phyloP scores from a whole-genome alignment of 2,888 invertebrate species.

The Strigamia transsilvanica region DNA sequence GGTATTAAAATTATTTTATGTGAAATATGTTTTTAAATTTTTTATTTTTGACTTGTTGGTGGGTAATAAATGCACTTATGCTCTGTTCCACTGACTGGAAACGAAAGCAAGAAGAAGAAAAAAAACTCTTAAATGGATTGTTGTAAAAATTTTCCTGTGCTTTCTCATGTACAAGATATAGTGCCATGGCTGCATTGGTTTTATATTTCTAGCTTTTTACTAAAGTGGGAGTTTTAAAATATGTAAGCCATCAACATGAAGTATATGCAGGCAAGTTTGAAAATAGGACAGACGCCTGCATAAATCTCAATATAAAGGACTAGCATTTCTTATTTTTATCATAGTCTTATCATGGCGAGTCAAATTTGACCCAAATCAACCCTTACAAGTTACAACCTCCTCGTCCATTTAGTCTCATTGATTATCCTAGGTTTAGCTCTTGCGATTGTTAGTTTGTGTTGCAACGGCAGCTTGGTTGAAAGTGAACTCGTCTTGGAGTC shows the following conservation, averaged over 20 bases:
- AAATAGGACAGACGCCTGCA: conserved; percentile 9
- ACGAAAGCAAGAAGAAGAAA: too few relatives aligned
- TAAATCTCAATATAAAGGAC: conserved; percentile 20
- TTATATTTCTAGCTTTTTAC: conserved; percentile 1
- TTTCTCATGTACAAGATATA: not conserved
- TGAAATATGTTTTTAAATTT: too few relatives aligned
- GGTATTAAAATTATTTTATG: too few relatives aligned
- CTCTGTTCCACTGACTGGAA: too few relatives aligned
- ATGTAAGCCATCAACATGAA: not conserved
- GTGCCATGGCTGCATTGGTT: not conserved
- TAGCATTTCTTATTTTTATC: not conserved
- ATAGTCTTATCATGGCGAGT: not conserved
- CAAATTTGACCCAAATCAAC: conserved; percentile 11
- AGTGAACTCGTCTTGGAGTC: too few relatives aligned
- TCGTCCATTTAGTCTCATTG: not conserved
- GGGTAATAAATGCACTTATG: too few relatives aligned
- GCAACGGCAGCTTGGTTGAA: too few relatives aligned
- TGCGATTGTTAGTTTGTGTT: too few relatives aligned
- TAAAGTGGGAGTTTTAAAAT: not conserved
- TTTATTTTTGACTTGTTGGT: too few relatives aligned
- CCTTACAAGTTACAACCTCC: not conserved
- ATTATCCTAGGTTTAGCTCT: not conserved
- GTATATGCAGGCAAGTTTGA: not conserved
- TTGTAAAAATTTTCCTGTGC: not conserved
- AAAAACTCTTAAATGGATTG: not conserved